These are phyloP conservation scores for Cloeon dipterum DNA, from an alignment of 2,888 invertebrate genomes.

Conservation along the genomic window DNA sequence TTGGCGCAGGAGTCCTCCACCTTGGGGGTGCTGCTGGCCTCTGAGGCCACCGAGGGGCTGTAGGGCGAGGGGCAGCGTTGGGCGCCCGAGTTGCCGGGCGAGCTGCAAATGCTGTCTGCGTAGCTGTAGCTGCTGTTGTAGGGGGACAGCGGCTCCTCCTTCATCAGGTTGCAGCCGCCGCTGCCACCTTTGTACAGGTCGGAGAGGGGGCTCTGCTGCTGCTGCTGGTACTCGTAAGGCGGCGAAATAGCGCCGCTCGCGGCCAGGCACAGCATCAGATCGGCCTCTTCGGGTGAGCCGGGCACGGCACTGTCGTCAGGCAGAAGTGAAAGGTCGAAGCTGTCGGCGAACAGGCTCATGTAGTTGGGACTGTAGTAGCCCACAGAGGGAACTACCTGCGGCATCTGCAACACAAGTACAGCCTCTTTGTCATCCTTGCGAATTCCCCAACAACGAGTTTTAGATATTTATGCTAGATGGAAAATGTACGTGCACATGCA, in stretches of 20 bases:
- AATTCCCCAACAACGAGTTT: too few relatives aligned
- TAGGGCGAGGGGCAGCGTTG: not conserved
- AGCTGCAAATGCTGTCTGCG: not conserved
- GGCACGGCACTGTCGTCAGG: conserved; percentile 20
- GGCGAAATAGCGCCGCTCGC: conserved; percentile 1
- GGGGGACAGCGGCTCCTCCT: not conserved
- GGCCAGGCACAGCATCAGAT: conserved; percentile 8
- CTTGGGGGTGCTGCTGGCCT: too few relatives aligned
- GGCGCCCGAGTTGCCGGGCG: not conserved
- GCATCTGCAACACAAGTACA: conserved; percentile 42
- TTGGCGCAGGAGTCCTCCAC: conserved; percentile 18
- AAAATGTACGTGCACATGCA: too few relatives aligned
- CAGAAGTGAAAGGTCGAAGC: conserved; percentile 48
- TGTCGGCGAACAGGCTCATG: conserved; percentile 26
- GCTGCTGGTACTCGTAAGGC: too few relatives aligned
- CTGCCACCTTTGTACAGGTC: conserved; percentile 4
- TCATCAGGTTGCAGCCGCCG: too few relatives aligned
- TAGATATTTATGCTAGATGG: too few relatives aligned
- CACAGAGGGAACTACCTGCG: conserved; percentile 50
- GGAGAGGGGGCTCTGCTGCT: conserved; percentile 23
- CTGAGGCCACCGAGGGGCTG: too few relatives aligned
- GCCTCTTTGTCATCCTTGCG: too few relatives aligned
- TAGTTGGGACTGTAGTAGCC: conserved; percentile 50
- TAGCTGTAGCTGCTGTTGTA: not conserved
- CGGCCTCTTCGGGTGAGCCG: conserved; percentile 2